These are phyloP conservation scores for Akabosia matsudoensis DNA, from an alignment of 1,140 invertebrate genomes.

Conservation along the genomic window DNA sequence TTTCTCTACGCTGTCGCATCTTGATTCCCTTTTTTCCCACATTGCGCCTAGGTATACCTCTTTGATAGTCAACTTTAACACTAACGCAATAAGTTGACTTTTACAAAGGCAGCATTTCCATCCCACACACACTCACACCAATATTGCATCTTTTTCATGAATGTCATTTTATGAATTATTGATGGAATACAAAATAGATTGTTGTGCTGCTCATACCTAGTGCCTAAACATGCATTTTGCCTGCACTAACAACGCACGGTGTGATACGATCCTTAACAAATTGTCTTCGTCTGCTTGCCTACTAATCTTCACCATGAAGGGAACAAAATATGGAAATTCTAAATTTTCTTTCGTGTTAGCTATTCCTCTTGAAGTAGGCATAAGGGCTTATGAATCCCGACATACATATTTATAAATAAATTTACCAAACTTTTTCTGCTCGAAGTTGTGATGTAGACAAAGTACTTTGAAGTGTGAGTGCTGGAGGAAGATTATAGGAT, in stretches of 20 bases:
- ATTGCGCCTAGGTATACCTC: too few relatives aligned
- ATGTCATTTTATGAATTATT: conserved; percentile 19
- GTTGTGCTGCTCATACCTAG: not conserved
- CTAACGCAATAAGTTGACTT: too few relatives aligned
- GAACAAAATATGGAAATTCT: not conserved
- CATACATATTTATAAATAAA: too few relatives aligned
- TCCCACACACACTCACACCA: not conserved
- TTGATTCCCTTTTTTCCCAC: too few relatives aligned
- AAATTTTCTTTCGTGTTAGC: not conserved
- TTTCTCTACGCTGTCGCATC: too few relatives aligned
- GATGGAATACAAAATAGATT: conserved; percentile 17
- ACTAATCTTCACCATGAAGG: not conserved
- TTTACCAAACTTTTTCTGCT: not conserved
- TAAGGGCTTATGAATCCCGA: too few relatives aligned
- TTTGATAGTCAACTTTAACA: too few relatives aligned
- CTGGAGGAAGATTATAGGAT: too few relatives aligned
- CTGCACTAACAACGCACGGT: too few relatives aligned
- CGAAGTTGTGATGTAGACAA: not conserved
- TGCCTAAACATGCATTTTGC: not conserved
- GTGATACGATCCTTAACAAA: not conserved
- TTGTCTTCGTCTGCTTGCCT: not conserved
- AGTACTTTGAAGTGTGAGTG: not conserved
- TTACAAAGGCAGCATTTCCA: not conserved
- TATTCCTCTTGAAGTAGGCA: not conserved
- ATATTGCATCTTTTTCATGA: not conserved